Base-by-base conservation (phyloP, 2,797 vertebrate genomes). In the Leptatherina wallacei region DNA sequence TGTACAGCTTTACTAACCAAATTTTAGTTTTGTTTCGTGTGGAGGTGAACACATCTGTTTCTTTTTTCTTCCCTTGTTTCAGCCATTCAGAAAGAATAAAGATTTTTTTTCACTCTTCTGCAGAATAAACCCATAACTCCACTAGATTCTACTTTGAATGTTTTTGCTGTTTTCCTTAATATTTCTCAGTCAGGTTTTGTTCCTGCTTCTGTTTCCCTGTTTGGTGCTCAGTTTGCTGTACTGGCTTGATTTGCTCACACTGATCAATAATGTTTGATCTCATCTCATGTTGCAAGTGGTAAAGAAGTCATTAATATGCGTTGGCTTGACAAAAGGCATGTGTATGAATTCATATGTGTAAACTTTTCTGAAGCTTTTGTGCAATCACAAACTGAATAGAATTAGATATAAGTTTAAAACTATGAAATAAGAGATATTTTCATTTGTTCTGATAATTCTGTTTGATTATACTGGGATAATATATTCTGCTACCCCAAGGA, bases 181-280 rank as follows among this genome's bases (percentile, higher is more conserved):
- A 9, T 47, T 12, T n/a, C 35, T 56, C 5, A 10, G 9, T 62
- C 22, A 30, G 1, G 62, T 70, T 63, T 38, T 33, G 1, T 66
- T 44, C 7, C 3, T 64, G 1, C 2, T 8, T 0, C 1, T 38
- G 1, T 36, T 20, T 11, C 9, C 3, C 9, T 1, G 6, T 55
- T 33, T 60, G 24, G 0, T 58, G 3, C 54, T 72, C 24, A 54
- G 1, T 61, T 64, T 60, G 33, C 44, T 63, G 57, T 44, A 30
- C 13, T 47, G 29, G 83, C 22, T 32, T 14, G 29, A 71, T 80
- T 75, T 60, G 24, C 49, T 65, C 30, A 57, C n/a, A 10, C n/a
- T 3, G 51, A 77, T 85, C 65, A 36, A 47, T 7, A n/a, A 42
- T 54, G 32, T 80, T 78, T 84, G 9, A 71, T 61, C 57, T 42